Percentiles rank a stretch among this genome's conserved stretches.
Conservation (phyloP, 37 sponge, comb jelly and placozoan genomes). For the Tethya wilhelma region DNA sequence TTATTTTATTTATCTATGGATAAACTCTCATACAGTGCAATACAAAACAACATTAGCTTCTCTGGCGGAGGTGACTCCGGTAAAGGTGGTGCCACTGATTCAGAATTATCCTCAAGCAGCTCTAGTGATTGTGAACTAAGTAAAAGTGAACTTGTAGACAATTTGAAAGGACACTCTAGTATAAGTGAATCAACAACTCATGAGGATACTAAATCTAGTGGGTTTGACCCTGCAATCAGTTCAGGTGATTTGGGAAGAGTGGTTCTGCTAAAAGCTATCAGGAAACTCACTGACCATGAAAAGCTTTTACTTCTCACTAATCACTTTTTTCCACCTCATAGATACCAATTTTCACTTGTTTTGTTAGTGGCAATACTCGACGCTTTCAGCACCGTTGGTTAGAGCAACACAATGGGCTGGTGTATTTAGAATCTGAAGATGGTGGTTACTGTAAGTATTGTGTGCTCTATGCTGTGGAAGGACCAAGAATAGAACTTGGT, state of each 20-base stretch:
- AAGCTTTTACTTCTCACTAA: constrained; percentile 24
- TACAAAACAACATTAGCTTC: neutral
- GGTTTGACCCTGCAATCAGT: constrained; percentile 25
- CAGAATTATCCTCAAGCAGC: neutral
- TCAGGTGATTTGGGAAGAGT: constrained; percentile 68
- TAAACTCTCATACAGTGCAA: neutral
- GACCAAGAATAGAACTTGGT: constrained; percentile 27
- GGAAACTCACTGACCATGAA: constrained; percentile 50
- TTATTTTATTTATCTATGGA: neutral
- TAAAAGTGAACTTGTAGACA: neutral
- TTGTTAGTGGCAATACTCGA: constrained; percentile 10
- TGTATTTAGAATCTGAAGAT: constrained; percentile 41
- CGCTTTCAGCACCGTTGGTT: constrained; percentile 49
- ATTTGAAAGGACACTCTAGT: neutral
- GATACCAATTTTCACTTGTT: constrained; percentile 44
- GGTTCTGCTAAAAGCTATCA: constrained; percentile 27
- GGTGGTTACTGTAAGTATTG: constrained; percentile 70
- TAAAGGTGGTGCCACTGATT: neutral
- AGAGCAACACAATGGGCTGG: constrained; percentile 23
- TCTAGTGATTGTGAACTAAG: too few relatives aligned
- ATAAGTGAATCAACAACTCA: neutral
- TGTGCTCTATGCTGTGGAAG: constrained; percentile 48
- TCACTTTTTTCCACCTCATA: constrained; percentile 27
- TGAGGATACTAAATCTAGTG: neutral
- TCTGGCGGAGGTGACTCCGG: neutral